Percentiles rank a stretch among this genome's conserved stretches.
These are phyloP conservation scores for Protobothrops flavoviridis DNA, from an alignment of 2,113 vertebrate genomes.

Conservation along the genomic window DNA sequence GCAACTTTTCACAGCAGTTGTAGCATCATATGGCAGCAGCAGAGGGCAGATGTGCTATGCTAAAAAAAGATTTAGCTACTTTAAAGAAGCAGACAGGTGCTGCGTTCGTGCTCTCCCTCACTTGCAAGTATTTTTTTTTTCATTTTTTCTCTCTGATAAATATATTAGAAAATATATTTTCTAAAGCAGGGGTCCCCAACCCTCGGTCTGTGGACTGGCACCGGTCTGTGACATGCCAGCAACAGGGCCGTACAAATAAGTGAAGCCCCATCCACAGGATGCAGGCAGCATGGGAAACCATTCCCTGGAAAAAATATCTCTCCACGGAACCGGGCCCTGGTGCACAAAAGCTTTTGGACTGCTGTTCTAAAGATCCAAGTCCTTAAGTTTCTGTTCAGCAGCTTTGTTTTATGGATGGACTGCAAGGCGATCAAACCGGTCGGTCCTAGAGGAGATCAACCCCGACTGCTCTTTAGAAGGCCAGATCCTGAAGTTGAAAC, in stretches of 20 bases:
- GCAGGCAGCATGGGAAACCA: too few relatives aligned
- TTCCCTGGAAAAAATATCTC: too few relatives aligned
- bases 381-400: not conserved
- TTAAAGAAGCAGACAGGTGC: not conserved
- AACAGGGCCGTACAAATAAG: too few relatives aligned
- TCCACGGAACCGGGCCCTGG: too few relatives aligned
- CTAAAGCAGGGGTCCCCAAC: not conserved
- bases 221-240: too few relatives aligned
- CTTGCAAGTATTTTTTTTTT: not conserved
- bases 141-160: accelerated
- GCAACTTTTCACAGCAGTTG: not conserved
- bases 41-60: not conserved
- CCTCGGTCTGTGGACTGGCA: too few relatives aligned
- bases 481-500: too few relatives aligned
- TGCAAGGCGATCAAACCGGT: too few relatives aligned
- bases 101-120: not conserved
- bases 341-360: too few relatives aligned
- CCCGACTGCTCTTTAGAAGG: too few relatives aligned
- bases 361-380: not conserved
- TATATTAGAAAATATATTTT: not conserved
- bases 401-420: not conserved
- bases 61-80: not conserved
- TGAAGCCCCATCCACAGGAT: too few relatives aligned
- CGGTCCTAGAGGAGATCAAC: too few relatives aligned
- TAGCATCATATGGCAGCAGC: not conserved